phyloP scores from a whole-genome alignment of 2,888 invertebrate genomes.

The Oxycera nigricornis region DNA sequence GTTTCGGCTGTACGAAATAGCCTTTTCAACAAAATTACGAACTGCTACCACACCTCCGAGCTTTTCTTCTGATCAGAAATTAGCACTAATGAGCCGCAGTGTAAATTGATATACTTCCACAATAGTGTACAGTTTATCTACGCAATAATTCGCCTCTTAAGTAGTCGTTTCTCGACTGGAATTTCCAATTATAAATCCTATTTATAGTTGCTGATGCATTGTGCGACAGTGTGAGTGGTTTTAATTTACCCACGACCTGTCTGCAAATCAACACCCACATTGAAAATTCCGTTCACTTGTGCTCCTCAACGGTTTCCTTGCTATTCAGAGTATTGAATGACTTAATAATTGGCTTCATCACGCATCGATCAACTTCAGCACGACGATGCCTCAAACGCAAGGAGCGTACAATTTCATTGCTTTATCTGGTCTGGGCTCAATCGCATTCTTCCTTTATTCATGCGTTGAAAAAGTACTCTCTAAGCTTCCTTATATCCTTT shows the following conservation, averaged over 20 bases:
- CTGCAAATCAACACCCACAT: constrained; percentile 16
- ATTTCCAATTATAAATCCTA: not conserved
- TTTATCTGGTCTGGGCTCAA: no score
- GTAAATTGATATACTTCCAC: not conserved
- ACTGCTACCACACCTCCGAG: no score
- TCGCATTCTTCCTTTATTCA: no score
- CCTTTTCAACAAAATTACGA: no score
- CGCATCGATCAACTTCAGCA: constrained; percentile 8
- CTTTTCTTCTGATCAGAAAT: no score
- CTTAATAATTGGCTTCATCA: constrained; percentile 26
- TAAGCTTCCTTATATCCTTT: no score
- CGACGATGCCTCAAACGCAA: no score
- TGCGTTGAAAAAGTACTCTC: no score
- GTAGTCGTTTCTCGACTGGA: not conserved
- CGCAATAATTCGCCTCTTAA: not conserved
- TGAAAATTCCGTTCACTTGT: not conserved
- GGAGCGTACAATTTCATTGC: no score
- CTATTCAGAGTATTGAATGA: constrained; percentile 20
- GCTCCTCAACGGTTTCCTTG: not conserved
- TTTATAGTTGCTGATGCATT: not conserved
- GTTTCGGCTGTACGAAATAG: no score
- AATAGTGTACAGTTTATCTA: not conserved
- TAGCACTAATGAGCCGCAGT: no score
- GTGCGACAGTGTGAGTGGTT: not conserved
- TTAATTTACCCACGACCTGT: not conserved